These are phyloP conservation scores for Bombus soroeensis DNA, from an alignment of 1,140 invertebrate genomes.

Conservation along the genomic window DNA sequence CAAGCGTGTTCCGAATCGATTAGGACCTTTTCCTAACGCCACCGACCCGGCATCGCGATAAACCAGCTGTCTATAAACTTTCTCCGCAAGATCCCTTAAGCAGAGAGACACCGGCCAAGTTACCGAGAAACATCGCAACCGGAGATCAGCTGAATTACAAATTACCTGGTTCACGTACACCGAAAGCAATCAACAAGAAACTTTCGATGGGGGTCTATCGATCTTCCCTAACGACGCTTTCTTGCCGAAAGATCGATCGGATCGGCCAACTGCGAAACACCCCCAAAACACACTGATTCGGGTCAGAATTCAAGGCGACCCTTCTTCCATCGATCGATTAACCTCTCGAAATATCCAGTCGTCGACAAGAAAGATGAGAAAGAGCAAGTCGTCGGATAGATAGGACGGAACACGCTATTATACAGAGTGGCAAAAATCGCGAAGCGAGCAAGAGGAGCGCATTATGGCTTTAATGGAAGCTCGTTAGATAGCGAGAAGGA, in stretches of 20 bases:
- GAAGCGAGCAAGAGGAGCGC: not conserved
- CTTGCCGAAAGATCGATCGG: conserved; percentile 37
- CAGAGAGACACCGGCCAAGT: not conserved
- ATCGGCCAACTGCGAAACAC: not conserved
- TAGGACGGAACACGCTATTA: not conserved
- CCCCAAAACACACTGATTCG: not conserved
- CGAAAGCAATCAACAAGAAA: conserved; percentile 41
- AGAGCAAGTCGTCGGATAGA: not conserved
- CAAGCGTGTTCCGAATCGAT: not conserved
- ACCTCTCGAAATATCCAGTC: not conserved
- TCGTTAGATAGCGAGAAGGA: conserved; percentile 63
- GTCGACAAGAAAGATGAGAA: not conserved
- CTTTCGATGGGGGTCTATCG: conserved; percentile 60
- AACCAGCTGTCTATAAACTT: conserved; percentile 36
- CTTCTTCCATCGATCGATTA: not conserved
- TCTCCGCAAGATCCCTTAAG: not conserved
- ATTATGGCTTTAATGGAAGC: conserved; percentile 65
- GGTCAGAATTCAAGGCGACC: not conserved
- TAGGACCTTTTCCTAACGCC: not conserved
- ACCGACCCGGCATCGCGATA: conserved; percentile 2
- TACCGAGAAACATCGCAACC: conserved; percentile 9
- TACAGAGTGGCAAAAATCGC: not conserved
- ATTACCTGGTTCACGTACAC: conserved; percentile 5
- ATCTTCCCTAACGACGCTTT: conserved; percentile 60
- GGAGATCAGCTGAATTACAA: conserved; percentile 41